These are phyloP conservation scores for Psilopsiagon aurifrons DNA, from an alignment of 2,113 vertebrate genomes.

Conservation along the genomic window DNA sequence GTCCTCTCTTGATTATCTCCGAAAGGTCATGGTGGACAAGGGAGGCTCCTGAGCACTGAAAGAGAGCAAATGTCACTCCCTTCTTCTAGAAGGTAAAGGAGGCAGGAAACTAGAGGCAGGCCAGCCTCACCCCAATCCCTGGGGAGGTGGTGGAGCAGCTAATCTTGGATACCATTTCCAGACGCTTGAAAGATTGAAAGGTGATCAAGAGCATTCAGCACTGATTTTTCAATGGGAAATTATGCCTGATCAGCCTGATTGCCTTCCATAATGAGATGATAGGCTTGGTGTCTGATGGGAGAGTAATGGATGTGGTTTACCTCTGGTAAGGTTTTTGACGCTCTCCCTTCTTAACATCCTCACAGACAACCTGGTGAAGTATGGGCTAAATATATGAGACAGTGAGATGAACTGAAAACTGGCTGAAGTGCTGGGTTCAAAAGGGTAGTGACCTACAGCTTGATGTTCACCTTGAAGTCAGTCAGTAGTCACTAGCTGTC, in stretches of 20 bases:
- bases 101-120: neutral
- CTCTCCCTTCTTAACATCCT: neutral
- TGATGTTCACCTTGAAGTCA: neutral
- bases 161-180: neutral
- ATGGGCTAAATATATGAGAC: neutral
- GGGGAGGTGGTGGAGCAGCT: neutral
- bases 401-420: neutral
- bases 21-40: rapidly evolving
- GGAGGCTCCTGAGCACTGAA: neutral
- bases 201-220: neutral
- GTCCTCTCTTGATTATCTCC: rapidly evolving
- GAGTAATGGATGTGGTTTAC: neutral
- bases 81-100: neutral
- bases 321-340: neutral
- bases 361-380: neutral
- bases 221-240: neutral
- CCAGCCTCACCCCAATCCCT: neutral
- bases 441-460: neutral
- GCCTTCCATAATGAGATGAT: neutral
- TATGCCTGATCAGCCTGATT: neutral
- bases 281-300: neutral
- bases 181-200: neutral
- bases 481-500: neutral
- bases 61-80: neutral
- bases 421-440: neutral